A percentile compares a stretch with the other conserved stretches of the same genome.
These are phyloP conservation scores for Corvus moneduloides DNA, from an alignment of 2,113 vertebrate genomes.

Conservation along the genomic window DNA sequence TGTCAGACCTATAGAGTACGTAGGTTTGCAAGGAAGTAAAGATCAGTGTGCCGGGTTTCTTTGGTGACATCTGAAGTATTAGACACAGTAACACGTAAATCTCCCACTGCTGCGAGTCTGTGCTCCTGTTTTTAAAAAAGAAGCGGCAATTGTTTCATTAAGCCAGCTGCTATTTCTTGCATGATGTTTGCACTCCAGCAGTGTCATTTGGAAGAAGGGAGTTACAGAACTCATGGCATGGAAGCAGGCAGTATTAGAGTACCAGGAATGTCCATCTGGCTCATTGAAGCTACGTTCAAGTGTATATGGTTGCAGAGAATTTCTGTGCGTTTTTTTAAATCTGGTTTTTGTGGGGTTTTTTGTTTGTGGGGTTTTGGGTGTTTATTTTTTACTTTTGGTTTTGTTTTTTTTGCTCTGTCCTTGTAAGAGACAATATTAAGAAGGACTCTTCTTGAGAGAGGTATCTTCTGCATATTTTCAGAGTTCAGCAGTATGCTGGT, in stretches of 20 bases:
- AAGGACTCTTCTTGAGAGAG: background rate
- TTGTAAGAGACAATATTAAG: background rate
- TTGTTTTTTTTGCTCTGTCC: background rate
- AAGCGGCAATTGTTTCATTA: background rate
- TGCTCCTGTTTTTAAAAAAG: background rate
- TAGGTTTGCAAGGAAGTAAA: background rate
- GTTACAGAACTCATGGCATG: background rate
- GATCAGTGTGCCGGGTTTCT: background rate
- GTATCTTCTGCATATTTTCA: slow-evolving; percentile 63
- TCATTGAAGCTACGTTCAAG: background rate
- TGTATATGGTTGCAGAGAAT: background rate
- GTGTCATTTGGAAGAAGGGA: background rate
- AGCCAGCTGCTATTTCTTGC: background rate
- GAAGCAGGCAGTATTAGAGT: background rate
- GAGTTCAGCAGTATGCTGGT: slow-evolving; percentile 84
- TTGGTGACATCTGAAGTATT: background rate
- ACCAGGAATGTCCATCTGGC: background rate
- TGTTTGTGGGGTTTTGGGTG: background rate
- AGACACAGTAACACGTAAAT: background rate
- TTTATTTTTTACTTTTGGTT: background rate
- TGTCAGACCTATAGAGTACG: background rate
- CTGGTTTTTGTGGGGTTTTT: too few relatives aligned
- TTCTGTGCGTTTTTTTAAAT: background rate
- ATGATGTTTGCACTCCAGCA: background rate
- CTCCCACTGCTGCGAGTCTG: background rate